Conservation (phyloP, 2,113 vertebrate species). For the Chinchilla lanigera region DNA sequence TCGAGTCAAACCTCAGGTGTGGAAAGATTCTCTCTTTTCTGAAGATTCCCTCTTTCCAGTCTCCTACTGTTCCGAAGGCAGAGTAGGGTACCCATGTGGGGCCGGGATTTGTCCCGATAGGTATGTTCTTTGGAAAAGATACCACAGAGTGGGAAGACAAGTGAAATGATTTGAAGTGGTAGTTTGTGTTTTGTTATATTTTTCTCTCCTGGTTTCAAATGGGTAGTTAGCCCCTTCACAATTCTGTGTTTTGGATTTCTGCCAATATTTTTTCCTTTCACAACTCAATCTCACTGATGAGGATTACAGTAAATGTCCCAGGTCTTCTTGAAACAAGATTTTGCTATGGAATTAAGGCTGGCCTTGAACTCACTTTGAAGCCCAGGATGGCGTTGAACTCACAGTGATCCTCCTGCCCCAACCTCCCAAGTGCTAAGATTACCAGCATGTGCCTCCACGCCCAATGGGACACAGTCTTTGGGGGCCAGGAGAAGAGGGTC, state of each 20-base stretch:
- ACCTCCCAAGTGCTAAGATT: background rate
- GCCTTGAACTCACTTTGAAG: background rate
- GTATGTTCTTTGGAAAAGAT: background rate
- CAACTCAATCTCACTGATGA: background rate
- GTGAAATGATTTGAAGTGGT: background rate
- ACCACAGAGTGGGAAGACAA: background rate
- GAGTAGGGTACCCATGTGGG: background rate
- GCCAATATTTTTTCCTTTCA: background rate
- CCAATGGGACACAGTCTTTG: background rate
- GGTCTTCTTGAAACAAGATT: background rate
- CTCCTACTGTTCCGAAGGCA: background rate
- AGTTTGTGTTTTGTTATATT: slow-evolving; percentile 19
- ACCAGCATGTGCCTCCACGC: background rate
- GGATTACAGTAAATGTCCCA: background rate
- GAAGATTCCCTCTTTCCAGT: background rate
- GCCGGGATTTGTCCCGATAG: background rate
- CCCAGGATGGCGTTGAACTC: background rate
- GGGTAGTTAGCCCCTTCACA: background rate
- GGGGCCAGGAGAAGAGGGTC: background rate
- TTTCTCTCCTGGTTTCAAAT: background rate
- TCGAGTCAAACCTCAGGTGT: background rate
- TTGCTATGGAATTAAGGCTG: background rate
- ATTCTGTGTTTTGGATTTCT: slow-evolving; percentile 24
- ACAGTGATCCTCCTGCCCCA: background rate
- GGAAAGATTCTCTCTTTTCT: background rate